phyloP scores from a whole-genome alignment of 2,113 vertebrate species.

The Opisthocomus hoazin region DNA sequence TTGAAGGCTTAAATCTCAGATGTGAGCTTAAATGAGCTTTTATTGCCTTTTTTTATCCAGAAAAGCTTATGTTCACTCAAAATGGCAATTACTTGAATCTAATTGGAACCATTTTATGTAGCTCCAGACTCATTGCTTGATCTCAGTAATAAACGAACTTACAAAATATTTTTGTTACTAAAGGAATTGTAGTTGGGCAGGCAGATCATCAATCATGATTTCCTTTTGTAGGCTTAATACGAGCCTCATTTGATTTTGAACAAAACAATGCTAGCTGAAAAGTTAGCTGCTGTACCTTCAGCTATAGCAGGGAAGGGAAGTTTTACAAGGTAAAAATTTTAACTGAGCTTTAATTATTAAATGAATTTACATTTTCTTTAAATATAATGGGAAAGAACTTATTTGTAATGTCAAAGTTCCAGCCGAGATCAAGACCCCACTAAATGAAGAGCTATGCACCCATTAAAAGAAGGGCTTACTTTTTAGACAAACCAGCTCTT shows the following conservation, averaged over 20 bases:
- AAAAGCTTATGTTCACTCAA: slow-evolving; percentile 59
- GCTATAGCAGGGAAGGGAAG: slow-evolving; percentile 17
- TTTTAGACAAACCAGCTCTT: not conserved
- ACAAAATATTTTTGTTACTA: slow-evolving; percentile 63
- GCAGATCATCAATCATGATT: slow-evolving; percentile 57
- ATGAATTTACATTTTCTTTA: not conserved
- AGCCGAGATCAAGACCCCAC: not conserved
- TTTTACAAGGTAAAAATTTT: slow-evolving; percentile 18
- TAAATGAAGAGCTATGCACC: fast-evolving
- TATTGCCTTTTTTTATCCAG: slow-evolving; percentile 43
- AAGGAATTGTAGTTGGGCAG: slow-evolving; percentile 52
- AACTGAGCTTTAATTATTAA: not conserved
- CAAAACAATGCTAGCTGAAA: slow-evolving; percentile 37
- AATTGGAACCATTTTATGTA: slow-evolving; percentile 67
- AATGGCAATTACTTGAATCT: slow-evolving; percentile 63
- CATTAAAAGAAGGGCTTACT: not conserved
- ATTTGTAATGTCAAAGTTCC: not conserved
- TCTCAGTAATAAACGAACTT: slow-evolving; percentile 62
- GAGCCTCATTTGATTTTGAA: slow-evolving; percentile 58
- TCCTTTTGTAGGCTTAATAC: slow-evolving; percentile 38
- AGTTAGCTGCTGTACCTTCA: slow-evolving; percentile 54
- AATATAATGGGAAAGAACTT: not conserved
- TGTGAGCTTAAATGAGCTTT: slow-evolving; percentile 53
- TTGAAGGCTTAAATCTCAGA: slow-evolving; percentile 66
- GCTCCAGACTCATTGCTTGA: slow-evolving; percentile 55